phyloP scores from a whole-genome alignment of 2,797 vertebrate genomes.

The Balearica regulorum region DNA sequence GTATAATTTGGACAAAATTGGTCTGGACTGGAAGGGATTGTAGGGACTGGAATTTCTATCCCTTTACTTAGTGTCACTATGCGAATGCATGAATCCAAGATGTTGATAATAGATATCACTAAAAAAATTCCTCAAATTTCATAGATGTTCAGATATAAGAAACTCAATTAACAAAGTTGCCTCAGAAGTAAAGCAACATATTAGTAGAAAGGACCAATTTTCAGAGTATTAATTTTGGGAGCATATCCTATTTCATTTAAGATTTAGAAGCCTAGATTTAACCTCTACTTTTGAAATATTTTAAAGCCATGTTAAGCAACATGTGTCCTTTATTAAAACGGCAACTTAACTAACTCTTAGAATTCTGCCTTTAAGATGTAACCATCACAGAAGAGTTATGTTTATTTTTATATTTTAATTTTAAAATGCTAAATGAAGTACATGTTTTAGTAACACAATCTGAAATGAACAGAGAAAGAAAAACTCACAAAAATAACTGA shows the following conservation, averaged over 20 bases:
- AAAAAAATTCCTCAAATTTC: background rate
- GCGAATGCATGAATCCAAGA: background rate
- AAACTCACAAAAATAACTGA: background rate
- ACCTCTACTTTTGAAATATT: background rate
- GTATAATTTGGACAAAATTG: background rate
- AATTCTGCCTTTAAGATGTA: background rate
- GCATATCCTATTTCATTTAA: background rate
- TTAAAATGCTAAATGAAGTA: background rate
- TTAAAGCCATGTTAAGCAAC: background rate
- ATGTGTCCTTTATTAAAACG: background rate
- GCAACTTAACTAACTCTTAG: background rate
- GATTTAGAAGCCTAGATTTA: background rate
- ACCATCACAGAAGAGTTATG: background rate
- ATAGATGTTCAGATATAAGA: background rate
- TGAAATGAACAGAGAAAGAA: background rate
- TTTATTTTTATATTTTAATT: background rate
- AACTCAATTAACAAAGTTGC: background rate
- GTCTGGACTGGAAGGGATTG: background rate
- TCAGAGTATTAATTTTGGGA: background rate
- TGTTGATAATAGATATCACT: background rate
- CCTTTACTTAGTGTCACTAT: background rate
- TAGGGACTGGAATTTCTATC: background rate
- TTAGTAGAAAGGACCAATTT: background rate
- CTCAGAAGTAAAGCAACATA: background rate
- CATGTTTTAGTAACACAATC: background rate